Evolutionary conservation across 2,888 invertebrate genomes (phyloP), one percentile per base, ranked within the genome.

Genomic region (Anagyrus pseudococci): DNA sequence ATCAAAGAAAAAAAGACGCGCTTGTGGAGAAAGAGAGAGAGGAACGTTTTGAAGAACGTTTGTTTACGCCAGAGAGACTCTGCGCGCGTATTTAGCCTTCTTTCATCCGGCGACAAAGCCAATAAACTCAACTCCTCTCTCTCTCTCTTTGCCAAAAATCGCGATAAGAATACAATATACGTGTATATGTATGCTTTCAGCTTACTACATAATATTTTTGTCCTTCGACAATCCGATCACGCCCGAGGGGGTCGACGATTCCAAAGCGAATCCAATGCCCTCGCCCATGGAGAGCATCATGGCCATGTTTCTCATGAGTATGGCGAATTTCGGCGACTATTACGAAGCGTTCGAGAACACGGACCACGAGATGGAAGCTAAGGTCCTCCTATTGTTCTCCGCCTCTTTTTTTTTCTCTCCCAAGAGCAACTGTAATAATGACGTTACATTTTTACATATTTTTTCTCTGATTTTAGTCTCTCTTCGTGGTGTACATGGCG

Each of bases 261-360:
- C 91, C 0, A 86, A 89, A 8, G 87, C 89, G 13, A 94, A 94
- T 82, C 94, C 94, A 0, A 91, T 94, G 88, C 91, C 93, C 0
- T 93, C 94, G 25, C 94, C 97, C 0, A 90, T 93, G 83, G 98
- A 98, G 82, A 94, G 96, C 17, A 88, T 98, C 37, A 94, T 98
- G 87, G 96, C 96, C 0, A 97, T 98, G 95, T 98, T 98, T 80
- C 87, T 98, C 58, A 98, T 98, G 95, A 98, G 98, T 0, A 86
- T 98, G 73, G 96, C 97, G 1, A 96, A 96, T 71, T 98, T 98
- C 80, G 96, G 94, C 0, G 95, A 96, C 76, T 96, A 97, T 78
- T 98, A 95, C 76, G 89, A 89, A 33, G 93, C 94, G 0, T 94
- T 98, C 79, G 92, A 92, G 69, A 87, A 90, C 70, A 95, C 96